These are phyloP conservation scores for Eupithecia insigniata DNA, from an alignment of 2,888 invertebrate genomes.

Conservation along the genomic window DNA sequence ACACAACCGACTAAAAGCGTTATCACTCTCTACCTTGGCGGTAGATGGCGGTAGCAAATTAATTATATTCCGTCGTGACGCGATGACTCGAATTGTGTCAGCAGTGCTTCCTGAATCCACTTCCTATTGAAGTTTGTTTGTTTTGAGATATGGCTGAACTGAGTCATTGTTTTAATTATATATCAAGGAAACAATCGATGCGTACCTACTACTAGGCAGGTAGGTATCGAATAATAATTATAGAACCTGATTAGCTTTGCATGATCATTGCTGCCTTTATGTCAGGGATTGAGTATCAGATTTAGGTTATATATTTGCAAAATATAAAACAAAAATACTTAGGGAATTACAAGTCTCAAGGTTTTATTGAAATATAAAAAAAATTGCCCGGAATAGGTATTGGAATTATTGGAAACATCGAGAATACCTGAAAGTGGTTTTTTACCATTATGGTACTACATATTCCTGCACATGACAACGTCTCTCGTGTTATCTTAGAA, in stretches of 20 bases:
- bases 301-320: not conserved
- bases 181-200: not conserved
- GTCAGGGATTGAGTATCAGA: not conserved
- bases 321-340: not conserved
- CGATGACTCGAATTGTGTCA: not conserved
- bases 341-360: not conserved
- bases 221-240: not conserved
- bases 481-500: too few species aligned
- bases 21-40: not conserved
- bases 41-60: not conserved
- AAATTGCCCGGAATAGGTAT: not conserved
- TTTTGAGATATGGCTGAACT: not conserved
- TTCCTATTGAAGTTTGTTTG: slow-evolving; percentile 4
- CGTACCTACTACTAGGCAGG: not conserved
- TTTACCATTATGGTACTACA: not conserved
- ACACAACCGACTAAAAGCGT: not conserved
- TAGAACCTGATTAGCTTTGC: too few species aligned
- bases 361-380: not conserved
- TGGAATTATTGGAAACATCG: not conserved
- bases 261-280: not conserved
- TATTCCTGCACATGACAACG: too few species aligned
- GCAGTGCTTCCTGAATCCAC: slow-evolving; percentile 1
- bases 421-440: not conserved
- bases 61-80: not conserved
- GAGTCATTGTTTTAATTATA: slow-evolving; percentile 6